phyloP scores from a whole-genome alignment of 2,113 vertebrate genomes.

The Microcebus tavaratra region DNA sequence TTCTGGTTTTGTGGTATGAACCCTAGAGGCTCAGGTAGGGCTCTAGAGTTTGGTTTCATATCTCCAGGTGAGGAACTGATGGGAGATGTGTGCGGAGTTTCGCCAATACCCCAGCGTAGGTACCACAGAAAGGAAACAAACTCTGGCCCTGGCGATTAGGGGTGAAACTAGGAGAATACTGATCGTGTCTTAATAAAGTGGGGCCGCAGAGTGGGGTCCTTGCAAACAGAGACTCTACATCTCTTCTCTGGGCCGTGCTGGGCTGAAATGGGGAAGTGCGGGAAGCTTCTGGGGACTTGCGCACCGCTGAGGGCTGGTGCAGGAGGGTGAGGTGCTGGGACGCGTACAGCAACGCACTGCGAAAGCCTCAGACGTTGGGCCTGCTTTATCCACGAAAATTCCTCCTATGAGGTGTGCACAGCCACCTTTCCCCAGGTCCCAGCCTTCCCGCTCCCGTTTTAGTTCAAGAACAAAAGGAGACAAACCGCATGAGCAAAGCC shows the following conservation, averaged over 20 bases:
- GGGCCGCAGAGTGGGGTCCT: neutral
- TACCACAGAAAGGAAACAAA: neutral
- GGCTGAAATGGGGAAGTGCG: neutral
- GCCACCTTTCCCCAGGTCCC: neutral
- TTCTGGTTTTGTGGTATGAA: neutral
- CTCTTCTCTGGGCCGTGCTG: neutral
- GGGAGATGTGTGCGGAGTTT: neutral
- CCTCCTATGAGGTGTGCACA: neutral
- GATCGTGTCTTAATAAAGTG: neutral
- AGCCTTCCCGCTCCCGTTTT: neutral
- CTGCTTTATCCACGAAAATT: neutral
- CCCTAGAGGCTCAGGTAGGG: neutral
- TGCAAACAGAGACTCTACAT: fast-evolving
- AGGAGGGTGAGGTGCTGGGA: neutral
- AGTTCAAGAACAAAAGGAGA: slow-evolving; percentile 21
- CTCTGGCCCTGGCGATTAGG: neutral
- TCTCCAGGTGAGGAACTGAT: neutral
- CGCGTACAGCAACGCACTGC: neutral
- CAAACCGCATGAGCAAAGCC: neutral
- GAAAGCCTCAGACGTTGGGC: neutral
- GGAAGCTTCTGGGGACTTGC: neutral
- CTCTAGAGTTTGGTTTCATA: neutral
- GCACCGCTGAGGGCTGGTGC: neutral
- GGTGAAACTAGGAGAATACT: neutral
- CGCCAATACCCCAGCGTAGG: neutral